Evolutionary conservation across 2,797 vertebrate genomes (phyloP).

Genomic region (Rhyacichthys aspro): DNA sequence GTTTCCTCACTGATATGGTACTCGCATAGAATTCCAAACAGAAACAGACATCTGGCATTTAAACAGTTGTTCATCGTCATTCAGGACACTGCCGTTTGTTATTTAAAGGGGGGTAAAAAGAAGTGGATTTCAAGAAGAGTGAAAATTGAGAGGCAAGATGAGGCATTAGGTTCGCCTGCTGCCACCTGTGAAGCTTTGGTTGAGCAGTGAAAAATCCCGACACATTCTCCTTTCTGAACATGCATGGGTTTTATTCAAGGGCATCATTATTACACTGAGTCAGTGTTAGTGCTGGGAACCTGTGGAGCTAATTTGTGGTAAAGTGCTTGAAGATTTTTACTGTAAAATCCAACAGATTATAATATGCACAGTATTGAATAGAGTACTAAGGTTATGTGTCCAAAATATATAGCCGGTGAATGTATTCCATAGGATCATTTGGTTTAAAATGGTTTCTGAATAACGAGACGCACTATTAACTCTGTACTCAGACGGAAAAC

Average conservation of each 20-base stretch:
- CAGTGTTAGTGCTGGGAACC: no score
- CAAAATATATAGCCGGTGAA: not conserved
- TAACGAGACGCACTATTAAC: slow-evolving; percentile 49
- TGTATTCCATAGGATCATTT: slow-evolving; percentile 49
- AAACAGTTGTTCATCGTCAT: slow-evolving; percentile 41
- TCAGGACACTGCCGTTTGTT: slow-evolving; percentile 37
- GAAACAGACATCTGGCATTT: slow-evolving; percentile 46
- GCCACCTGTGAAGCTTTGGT: not conserved
- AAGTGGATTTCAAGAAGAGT: slow-evolving; percentile 38
- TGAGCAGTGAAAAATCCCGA: no score
- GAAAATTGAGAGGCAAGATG: slow-evolving; percentile 53
- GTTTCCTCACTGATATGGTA: slow-evolving; percentile 53
- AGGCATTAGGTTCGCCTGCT: slow-evolving; percentile 33
- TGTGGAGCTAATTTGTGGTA: no score
- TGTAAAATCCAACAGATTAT: no score
- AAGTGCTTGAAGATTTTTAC: no score
- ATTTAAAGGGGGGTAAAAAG: slow-evolving; percentile 34
- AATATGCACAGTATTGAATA: no score
- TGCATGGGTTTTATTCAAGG: no score
- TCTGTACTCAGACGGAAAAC: slow-evolving; percentile 53
- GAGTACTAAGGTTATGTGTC: slow-evolving; percentile 8
- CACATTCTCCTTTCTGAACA: no score
- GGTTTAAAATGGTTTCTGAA: slow-evolving; percentile 58
- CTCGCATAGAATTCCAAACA: slow-evolving; percentile 31
- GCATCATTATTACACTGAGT: no score